Base-by-base conservation (phyloP, 2,888 invertebrate genomes). In the Bombylius discolor region DNA sequence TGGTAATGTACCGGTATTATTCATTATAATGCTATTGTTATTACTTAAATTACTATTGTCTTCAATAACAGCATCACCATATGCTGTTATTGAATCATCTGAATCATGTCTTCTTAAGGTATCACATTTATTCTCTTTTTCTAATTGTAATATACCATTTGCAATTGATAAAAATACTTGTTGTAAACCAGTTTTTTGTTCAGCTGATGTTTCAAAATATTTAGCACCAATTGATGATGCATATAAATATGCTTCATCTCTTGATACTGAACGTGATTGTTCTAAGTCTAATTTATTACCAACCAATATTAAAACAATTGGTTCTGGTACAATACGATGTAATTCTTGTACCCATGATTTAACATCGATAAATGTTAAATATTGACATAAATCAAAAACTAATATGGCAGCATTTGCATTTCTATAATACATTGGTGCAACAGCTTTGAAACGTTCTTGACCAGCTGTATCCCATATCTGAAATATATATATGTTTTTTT, bases 341-440 rank as follows among this genome's bases (percentile, higher is more conserved):
- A 88, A 67, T 67, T 88, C 93, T 66, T 81, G 82, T 4, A 90
- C 88, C 94, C 93, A 94, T n/a, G 79, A 77, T 72, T 92, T 87
- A 62, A 93, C 85, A 59, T 85, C 84, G 5, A 78, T 75, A 68
- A 92, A 94, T 56, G 86, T 87, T 58, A 79, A 77, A 49, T 79
- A 75, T 59, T 85, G 83, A 5, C 91, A 87, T 59, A 95, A 81
- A 70, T 95, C 94, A 68, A 87, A 95, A 0, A 93, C 85, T 51
- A 94, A 75, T 51, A 94, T 78, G 0, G 94, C 94, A 0, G 90
- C 92, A 70, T 91, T 92, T 0, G 93, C 88, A 68, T 91, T 92
- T 53, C 94, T 78, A 70, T 95, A 95, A 70, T 94, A 95, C 90
- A 94, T 91, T 8, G 95, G 94, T 0, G 92, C 91, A 85, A 95